Evolutionary conservation across 1,140 invertebrate genomes (phyloP).

Genomic region (Leptinotarsa defecta): DNA sequence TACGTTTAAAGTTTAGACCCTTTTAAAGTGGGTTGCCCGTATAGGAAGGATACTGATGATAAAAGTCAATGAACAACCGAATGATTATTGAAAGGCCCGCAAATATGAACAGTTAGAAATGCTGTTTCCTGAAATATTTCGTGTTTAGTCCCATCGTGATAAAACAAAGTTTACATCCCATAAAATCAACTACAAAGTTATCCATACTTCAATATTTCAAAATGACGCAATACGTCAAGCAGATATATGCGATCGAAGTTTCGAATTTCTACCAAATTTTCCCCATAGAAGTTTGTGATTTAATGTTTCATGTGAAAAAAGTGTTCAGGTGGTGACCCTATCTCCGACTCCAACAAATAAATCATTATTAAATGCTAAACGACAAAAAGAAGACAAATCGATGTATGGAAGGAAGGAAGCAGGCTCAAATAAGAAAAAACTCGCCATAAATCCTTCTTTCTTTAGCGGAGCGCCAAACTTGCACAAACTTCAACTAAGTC

Average conservation of each 20-base stretch:
- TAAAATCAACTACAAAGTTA: too few relatives aligned
- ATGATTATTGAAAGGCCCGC: too few relatives aligned
- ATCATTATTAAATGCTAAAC: constrained; percentile 52
- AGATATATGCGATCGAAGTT: not conserved
- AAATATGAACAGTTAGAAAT: too few relatives aligned
- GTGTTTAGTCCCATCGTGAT: too few relatives aligned
- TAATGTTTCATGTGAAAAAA: constrained; percentile 23
- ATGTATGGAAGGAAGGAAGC: constrained; percentile 49
- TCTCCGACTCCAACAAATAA: constrained; percentile 31
- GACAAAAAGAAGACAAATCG: constrained; percentile 53
- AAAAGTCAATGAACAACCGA: too few relatives aligned
- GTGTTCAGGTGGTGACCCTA: constrained; percentile 22
- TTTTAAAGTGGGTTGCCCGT: too few relatives aligned
- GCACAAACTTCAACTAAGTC: constrained; percentile 56
- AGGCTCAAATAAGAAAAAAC: constrained; percentile 46
- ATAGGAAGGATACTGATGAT: too few relatives aligned
- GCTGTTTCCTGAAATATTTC: too few relatives aligned
- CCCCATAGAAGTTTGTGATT: constrained; percentile 9
- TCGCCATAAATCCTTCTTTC: constrained; percentile 53
- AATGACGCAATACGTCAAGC: too few relatives aligned
- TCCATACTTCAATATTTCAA: too few relatives aligned
- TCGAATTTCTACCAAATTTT: constrained; percentile 2
- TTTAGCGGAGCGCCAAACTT: constrained; percentile 49
- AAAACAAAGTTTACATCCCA: too few relatives aligned
- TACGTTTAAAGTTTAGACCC: too few relatives aligned